Base-by-base conservation (phyloP, 1,140 invertebrate genomes). In the Hyles euphorbiae region DNA sequence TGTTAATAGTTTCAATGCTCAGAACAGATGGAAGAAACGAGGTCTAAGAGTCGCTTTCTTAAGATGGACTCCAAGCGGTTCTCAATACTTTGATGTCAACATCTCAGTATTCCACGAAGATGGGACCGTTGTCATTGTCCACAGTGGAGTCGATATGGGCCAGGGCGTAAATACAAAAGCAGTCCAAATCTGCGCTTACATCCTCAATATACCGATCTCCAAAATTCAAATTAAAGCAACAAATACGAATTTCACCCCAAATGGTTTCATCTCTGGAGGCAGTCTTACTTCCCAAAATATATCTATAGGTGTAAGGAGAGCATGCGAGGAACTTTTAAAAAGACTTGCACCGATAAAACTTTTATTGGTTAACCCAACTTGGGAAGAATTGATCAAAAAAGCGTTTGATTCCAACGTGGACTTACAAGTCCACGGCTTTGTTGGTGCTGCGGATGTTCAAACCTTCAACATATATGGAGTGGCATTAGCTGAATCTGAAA, bases 141-240 rank as follows among this genome's bases (percentile, higher is more conserved):
- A 96, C 70, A 94, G 92, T 52, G 95, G 95, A 12, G 91, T 96
- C 48, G 95, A 97, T 90, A 93, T 94, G 80, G 96, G 96, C 8
- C 96, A 97, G 89, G 95, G 96, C 3, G 92, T 97, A 56, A 95
- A 93, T 63, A 93, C 92, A 0, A 88, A 95, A 92, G 91, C 93
- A 3, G 91, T 92, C 34, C 95, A 96, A 90, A 91, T 93, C 9
- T 92, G 91, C 60, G 94, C 94, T 4, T 90, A 93, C 71, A 91
- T 90, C 9, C 81, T 96, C 2, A 92, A 92, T 4, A 93, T 96
- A 56, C 91, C 93, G 34, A 60, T 96, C 11, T 89, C 92, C 2
- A 88, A 91, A 74, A 85, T 96, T 8, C 88, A 32, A 10, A 33
- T 32, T 40, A 60, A 48, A 48, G 34, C 52, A 60, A 49, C 6